phyloP scores from a whole-genome alignment of 2,113 vertebrate genomes.

The Pyrgilauda ruficollis region DNA sequence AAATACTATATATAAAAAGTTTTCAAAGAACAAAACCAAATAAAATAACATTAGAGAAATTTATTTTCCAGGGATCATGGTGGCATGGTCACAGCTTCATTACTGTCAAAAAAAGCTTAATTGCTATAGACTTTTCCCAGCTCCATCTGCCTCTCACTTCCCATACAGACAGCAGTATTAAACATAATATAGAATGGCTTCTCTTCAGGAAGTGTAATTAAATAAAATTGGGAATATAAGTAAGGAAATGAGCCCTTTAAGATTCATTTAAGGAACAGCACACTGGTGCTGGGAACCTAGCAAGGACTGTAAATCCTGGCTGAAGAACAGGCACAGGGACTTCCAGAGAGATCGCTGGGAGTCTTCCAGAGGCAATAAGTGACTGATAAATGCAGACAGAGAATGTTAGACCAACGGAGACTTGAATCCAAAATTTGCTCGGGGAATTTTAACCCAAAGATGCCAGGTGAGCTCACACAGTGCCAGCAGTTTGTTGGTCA shows the following conservation, averaged over 20 bases:
- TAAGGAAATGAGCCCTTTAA: conserved; percentile 50
- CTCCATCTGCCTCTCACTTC: background rate
- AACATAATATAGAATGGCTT: conserved; percentile 44
- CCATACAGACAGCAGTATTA: background rate
- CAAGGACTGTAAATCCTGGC: conserved; percentile 12
- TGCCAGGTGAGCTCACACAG: no score
- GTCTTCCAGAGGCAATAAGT: background rate
- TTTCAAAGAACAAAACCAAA: background rate
- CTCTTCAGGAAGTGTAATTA: conserved; percentile 56
- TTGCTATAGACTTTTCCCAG: background rate
- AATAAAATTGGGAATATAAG: conserved; percentile 50
- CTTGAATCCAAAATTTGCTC: background rate
- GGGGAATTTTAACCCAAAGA: background rate
- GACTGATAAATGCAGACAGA: background rate
- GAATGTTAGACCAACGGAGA: fast-evolving
- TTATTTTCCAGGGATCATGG: background rate
- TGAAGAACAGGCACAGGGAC: background rate
- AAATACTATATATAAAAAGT: background rate
- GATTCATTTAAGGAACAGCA: conserved; percentile 40
- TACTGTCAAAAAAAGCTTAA: background rate
- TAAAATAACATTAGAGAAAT: background rate
- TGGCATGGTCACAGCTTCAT: background rate
- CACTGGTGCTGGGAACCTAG: background rate
- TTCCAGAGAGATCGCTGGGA: background rate
- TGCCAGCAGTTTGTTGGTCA: fast-evolving